Evolutionary conservation across 2,797 vertebrate genomes (phyloP).

Genomic region (Myotis myotis): DNA sequence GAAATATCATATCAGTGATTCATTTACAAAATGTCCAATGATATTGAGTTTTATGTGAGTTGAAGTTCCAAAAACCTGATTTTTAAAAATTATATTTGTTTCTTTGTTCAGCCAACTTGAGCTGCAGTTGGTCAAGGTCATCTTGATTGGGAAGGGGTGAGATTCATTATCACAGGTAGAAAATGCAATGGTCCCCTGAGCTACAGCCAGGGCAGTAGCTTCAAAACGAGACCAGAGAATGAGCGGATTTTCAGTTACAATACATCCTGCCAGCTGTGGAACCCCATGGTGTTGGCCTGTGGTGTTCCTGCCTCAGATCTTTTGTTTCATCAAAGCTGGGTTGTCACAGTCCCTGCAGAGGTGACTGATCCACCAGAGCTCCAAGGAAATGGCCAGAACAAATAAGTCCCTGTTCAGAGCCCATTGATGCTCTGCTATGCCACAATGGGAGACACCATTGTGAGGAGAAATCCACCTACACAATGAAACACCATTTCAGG

Average conservation of each 20-base stretch:
- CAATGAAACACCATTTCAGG: neutral
- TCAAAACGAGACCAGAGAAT: neutral
- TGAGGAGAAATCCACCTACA: neutral
- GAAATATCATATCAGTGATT: neutral
- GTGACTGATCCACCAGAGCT: neutral
- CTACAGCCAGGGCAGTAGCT: neutral
- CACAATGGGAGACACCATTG: neutral
- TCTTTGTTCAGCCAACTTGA: neutral
- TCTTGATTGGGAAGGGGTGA: neutral
- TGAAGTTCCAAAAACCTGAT: neutral
- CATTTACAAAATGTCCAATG: neutral
- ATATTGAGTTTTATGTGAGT: neutral
- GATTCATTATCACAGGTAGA: neutral
- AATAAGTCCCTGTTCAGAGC: neutral
- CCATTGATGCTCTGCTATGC: fast-evolving
- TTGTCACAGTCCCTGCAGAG: neutral
- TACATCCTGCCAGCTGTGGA: neutral
- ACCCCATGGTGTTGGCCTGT: fast-evolving
- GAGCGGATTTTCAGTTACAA: neutral
- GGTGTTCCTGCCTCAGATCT: neutral
- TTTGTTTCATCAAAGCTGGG: neutral
- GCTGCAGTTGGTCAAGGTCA: neutral
- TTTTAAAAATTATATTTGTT: neutral
- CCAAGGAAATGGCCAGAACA: neutral
- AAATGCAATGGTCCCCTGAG: neutral